phyloP scores from a whole-genome alignment of 1,140 invertebrate species.

The Trypoxylus dichotomus region DNA sequence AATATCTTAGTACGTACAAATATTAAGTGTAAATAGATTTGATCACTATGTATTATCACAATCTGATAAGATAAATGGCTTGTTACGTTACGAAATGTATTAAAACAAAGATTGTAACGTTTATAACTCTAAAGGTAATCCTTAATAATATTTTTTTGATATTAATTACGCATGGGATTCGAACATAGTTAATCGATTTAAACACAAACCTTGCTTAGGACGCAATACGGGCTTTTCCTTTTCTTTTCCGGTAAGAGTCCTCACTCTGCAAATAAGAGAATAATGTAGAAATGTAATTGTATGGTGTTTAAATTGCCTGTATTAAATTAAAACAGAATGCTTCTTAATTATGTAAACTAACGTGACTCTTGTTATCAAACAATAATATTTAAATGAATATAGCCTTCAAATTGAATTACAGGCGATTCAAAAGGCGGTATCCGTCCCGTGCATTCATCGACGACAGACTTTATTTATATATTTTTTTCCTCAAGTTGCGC shows the following conservation, averaged over 20 bases:
- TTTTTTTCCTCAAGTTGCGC: not conserved
- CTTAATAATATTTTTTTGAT: not conserved
- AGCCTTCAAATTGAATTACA: conserved; percentile 25
- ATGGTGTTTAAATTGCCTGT: not conserved
- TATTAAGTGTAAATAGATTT: not conserved
- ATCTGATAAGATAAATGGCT: not conserved
- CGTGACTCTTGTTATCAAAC: conserved; percentile 11
- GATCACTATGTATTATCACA: not conserved
- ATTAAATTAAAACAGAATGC: conserved; percentile 15
- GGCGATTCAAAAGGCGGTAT: not conserved
- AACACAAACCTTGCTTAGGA: not conserved
- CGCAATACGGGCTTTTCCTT: not conserved
- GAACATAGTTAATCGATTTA: not conserved
- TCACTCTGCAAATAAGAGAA: not conserved
- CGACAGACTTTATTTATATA: not conserved
- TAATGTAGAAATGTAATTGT: not conserved
- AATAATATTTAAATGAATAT: conserved; percentile 25
- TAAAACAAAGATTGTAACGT: not conserved
- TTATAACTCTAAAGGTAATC: not conserved
- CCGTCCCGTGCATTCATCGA: not conserved
- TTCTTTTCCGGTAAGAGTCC: not conserved
- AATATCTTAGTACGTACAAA: not conserved
- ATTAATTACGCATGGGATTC: not conserved
- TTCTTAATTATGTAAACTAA: not conserved
- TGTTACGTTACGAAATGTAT: not conserved